These are phyloP conservation scores for Cataglyphis albicans DNA, from an alignment of 2,888 invertebrate species.

Conservation along the genomic window DNA sequence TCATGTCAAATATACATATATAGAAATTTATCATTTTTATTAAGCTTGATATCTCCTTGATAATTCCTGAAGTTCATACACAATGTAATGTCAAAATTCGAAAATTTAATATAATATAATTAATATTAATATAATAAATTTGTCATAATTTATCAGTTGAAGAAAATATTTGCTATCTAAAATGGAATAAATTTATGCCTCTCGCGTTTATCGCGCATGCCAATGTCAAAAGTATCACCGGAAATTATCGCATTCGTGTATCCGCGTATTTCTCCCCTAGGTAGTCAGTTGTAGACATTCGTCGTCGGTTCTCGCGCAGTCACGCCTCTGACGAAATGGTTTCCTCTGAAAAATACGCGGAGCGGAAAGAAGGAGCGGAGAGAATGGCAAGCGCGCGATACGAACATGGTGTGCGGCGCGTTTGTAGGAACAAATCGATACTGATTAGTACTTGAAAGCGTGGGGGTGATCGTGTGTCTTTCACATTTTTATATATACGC, in stretches of 20 bases:
- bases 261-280: not conserved
- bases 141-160: not conserved
- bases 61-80: not conserved
- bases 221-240: not conserved
- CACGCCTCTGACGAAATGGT: conserved; percentile 59
- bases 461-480: not conserved
- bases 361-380: conserved; percentile 64
- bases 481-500: conserved; percentile 62
- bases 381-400: conserved; percentile 13
- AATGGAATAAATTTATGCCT: not conserved
- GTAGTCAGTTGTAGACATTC: not conserved
- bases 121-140: not conserved
- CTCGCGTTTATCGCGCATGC: not conserved
- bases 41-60: too few species aligned
- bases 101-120: not conserved
- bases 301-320: conserved; percentile 40
- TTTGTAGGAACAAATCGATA: conserved; percentile 78
- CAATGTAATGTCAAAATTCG: not conserved
- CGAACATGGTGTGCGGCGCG: conserved; percentile 63
- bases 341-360: conserved; percentile 56
- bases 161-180: not conserved
- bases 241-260: not conserved
- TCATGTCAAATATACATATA: not conserved
- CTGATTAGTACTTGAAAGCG: conserved; percentile 84
- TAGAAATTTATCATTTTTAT: not conserved